These are phyloP conservation scores for Coendou prehensilis DNA, from an alignment of 2,797 vertebrate species.

Conservation along the genomic window DNA sequence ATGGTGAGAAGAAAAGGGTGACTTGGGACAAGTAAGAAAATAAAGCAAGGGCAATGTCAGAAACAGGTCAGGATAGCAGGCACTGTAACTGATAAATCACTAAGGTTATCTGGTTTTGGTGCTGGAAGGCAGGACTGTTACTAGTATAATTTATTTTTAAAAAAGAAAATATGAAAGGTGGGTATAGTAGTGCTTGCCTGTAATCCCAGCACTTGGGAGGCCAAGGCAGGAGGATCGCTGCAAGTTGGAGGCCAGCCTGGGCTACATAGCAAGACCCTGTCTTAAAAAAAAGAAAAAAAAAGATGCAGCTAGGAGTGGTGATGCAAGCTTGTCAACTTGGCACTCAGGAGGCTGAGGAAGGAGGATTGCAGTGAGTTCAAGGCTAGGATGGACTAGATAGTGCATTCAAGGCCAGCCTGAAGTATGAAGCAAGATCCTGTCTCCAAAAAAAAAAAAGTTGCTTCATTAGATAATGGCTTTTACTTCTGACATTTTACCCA, in stretches of 20 bases:
- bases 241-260: neutral
- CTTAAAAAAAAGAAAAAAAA: neutral
- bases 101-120: neutral
- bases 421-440: neutral
- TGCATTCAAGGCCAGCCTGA: neutral
- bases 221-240: neutral
- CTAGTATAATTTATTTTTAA: neutral
- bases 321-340: neutral
- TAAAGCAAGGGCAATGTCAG: neutral
- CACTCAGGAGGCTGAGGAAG: neutral
- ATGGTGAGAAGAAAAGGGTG: neutral
- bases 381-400: neutral
- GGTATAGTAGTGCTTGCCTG: neutral
- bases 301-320: neutral
- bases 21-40: slow-evolving; percentile 5
- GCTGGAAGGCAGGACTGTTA: neutral
- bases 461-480: slow-evolving; percentile 46
- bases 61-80: neutral
- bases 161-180: neutral
- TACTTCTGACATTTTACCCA: slow-evolving; percentile 41
- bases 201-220: neutral
- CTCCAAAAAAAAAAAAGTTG: neutral
- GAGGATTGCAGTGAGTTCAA: neutral
- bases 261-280: neutral
- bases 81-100: neutral